Conservation (phyloP, 2,113 vertebrate genomes). For the Bufo gargarizans region DNA sequence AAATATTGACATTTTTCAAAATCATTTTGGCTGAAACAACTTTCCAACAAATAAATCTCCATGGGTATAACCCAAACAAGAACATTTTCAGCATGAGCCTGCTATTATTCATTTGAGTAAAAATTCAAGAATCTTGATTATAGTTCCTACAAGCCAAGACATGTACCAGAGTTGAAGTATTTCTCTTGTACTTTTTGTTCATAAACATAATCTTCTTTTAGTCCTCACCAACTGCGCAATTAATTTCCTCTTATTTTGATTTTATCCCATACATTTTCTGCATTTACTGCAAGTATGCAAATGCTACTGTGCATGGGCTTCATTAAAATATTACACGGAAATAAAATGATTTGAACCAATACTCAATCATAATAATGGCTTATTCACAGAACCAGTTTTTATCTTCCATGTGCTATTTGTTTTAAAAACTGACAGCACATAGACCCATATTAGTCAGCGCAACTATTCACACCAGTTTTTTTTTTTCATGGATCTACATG, state of each 20-base stretch:
- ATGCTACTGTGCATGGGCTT: not conserved
- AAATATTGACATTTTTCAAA: not conserved
- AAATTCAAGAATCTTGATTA: not conserved
- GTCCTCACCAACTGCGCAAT: not conserved
- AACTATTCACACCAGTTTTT: too few relatives aligned
- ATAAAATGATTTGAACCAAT: not conserved
- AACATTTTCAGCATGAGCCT: not conserved
- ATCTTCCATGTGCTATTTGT: too few relatives aligned
- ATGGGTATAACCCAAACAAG: not conserved
- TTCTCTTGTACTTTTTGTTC: not conserved
- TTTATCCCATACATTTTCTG: not conserved
- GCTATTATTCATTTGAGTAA: not conserved
- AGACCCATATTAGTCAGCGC: too few relatives aligned
- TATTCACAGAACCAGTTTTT: too few relatives aligned
- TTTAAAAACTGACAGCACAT: too few relatives aligned
- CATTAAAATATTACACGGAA: not conserved
- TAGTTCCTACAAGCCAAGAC: not conserved
- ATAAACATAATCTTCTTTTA: not conserved
- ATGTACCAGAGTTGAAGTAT: not conserved
- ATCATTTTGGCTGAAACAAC: not conserved
- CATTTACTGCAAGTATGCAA: not conserved
- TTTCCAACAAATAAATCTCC: conserved; percentile 1
- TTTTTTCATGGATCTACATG: too few relatives aligned
- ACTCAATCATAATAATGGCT: not conserved
- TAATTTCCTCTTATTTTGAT: not conserved